These are phyloP conservation scores for Tarsius wallacei DNA, from an alignment of 2,797 vertebrate species.

Conservation along the genomic window DNA sequence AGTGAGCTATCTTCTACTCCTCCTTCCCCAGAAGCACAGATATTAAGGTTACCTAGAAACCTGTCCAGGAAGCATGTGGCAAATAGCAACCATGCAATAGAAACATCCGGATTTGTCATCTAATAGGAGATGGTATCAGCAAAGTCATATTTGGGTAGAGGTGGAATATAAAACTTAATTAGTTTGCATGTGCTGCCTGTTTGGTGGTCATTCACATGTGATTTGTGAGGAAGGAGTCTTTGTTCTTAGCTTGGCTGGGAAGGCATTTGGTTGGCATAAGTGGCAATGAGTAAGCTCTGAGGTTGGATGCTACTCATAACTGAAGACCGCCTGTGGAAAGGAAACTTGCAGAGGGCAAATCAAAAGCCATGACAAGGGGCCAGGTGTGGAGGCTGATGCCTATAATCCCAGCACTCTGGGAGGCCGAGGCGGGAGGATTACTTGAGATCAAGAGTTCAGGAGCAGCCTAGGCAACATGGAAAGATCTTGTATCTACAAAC, in stretches of 20 bases:
- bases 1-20: conserved; percentile 62
- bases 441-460: too few relatives aligned
- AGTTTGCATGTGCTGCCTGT: neutral
- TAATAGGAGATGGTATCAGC: conserved; percentile 46
- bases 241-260: neutral
- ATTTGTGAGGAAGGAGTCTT: neutral
- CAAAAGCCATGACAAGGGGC: neutral
- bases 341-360: neutral
- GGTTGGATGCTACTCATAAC: neutral
- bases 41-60: conserved; percentile 81
- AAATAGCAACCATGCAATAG: conserved; percentile 25
- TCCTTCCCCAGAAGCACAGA: conserved; percentile 70
- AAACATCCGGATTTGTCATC: conserved; percentile 65
- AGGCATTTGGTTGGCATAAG: neutral
- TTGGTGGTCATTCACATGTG: neutral
- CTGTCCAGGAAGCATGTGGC: conserved; percentile 53
- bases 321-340: neutral
- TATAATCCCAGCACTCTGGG: too few relatives aligned
- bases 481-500: too few relatives aligned
- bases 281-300: neutral
- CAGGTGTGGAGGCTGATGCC: too few relatives aligned
- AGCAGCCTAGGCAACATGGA: too few relatives aligned
- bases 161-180: conserved; percentile 4
- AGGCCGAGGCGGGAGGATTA: too few relatives aligned
- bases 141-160: conserved; percentile 27